Percentiles rank a stretch among this genome's conserved stretches.
Conservation (phyloP, 2,113 vertebrate genomes). For the Brachyhypopomus occidentalis region DNA sequence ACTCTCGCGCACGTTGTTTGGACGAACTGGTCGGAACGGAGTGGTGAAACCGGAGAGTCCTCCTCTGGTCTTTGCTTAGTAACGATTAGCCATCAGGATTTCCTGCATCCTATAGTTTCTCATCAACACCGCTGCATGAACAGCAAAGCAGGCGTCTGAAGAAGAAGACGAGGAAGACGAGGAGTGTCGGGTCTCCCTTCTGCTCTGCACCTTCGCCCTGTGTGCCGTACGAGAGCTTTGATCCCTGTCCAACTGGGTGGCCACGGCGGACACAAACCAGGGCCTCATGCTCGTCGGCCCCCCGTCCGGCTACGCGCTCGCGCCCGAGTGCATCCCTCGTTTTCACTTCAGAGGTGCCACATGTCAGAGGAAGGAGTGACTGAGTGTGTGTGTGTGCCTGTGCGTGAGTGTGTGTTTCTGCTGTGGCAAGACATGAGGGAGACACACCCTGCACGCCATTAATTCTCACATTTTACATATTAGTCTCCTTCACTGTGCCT, state of each 20-base stretch:
- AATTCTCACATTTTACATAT: conserved; percentile 63
- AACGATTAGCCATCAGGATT: no score
- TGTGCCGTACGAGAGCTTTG: conserved; percentile 39
- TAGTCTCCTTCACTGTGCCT: conserved; percentile 60
- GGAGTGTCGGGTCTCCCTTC: conserved; percentile 39
- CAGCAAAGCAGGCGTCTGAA: conserved; percentile 16
- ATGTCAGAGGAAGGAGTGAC: conserved; percentile 38
- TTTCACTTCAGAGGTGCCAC: conserved; percentile 32
- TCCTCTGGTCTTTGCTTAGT: no score
- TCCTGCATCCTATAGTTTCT: background rate
- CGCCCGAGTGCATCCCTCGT: background rate
- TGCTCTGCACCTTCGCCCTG: conserved; percentile 29
- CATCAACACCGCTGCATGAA: background rate
- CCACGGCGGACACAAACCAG: conserved; percentile 6
- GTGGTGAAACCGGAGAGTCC: no score
- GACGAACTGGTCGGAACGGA: background rate
- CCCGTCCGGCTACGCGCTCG: background rate
- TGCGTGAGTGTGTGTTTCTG: background rate
- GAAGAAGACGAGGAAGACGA: conserved; percentile 24
- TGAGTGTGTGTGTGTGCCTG: background rate
- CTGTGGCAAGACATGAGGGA: conserved; percentile 57
- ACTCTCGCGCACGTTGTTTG: no score
- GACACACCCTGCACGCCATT: conserved; percentile 63
- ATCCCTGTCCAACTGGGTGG: conserved; percentile 50
- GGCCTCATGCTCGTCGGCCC: no score